These are phyloP conservation scores for Sphaerophoria rueppellii DNA, from an alignment of 2,888 invertebrate genomes.

Conservation along the genomic window DNA sequence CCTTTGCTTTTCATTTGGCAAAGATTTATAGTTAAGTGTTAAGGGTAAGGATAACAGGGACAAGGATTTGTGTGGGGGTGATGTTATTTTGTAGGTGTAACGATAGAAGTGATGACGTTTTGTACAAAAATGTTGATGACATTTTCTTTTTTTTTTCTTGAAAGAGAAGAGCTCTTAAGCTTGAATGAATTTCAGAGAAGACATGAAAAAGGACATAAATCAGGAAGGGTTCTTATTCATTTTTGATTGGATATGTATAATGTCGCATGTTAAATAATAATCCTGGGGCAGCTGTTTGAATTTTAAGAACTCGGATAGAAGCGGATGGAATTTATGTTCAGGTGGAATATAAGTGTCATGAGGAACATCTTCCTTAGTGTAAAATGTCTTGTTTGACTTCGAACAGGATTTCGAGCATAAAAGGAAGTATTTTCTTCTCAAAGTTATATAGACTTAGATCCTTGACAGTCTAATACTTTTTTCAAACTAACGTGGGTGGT, in stretches of 20 bases:
- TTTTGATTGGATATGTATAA: slow-evolving; percentile 28
- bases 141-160: slow-evolving; percentile 50
- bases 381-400: too few relatives aligned
- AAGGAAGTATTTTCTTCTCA: too few relatives aligned
- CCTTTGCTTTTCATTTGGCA: not conserved
- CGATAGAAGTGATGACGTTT: slow-evolving; percentile 49
- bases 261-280: slow-evolving; percentile 13
- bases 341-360: too few relatives aligned
- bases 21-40: slow-evolving; percentile 67
- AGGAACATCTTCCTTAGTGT: too few relatives aligned
- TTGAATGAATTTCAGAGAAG: slow-evolving; percentile 72
- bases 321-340: not conserved
- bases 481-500: too few relatives aligned
- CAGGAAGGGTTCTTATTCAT: slow-evolving; percentile 66
- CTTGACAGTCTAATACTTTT: too few relatives aligned
- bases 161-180: slow-evolving; percentile 38
- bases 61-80: not conserved
- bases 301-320: slow-evolving; percentile 25
- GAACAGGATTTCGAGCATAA: too few relatives aligned
- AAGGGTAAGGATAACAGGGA: not conserved
- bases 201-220: slow-evolving; percentile 61
- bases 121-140: slow-evolving; percentile 70
- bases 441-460: too few relatives aligned
- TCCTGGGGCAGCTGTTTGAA: not conserved
- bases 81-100: slow-evolving; percentile 4